A percentile compares a stretch with the other conserved stretches of the same genome.
These are phyloP conservation scores for Eospalax fontanierii DNA, from an alignment of 2,797 vertebrate genomes.

Conservation along the genomic window DNA sequence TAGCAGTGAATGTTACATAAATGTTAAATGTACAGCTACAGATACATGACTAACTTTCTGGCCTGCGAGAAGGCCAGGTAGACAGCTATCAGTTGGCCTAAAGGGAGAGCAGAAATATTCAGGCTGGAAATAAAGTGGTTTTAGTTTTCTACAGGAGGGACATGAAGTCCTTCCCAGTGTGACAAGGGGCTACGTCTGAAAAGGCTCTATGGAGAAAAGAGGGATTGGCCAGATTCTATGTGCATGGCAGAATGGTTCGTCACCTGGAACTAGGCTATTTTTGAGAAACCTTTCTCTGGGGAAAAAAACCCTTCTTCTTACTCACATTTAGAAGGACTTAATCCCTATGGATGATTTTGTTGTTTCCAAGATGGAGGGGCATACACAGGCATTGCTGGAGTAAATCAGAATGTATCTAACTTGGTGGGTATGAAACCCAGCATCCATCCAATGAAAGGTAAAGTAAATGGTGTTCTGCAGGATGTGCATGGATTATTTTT, in stretches of 20 bases:
- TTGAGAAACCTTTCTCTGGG: background rate
- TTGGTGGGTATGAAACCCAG: slow-evolving; percentile 57
- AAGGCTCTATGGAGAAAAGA: background rate
- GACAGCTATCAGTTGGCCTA: background rate
- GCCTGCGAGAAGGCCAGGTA: background rate
- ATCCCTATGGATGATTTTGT: slow-evolving; percentile 40
- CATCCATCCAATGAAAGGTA: slow-evolving; percentile 53
- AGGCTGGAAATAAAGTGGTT: slow-evolving; percentile 3
- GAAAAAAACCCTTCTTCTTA: background rate
- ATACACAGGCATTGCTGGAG: slow-evolving; percentile 41
- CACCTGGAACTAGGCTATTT: background rate
- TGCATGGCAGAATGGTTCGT: background rate
- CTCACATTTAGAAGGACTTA: background rate
- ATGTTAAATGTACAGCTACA: slow-evolving; percentile 27
- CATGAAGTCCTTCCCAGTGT: background rate
- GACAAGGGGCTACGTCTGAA: background rate
- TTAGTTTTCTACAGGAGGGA: background rate
- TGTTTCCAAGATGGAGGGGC: background rate
- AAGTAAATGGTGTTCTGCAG: slow-evolving; percentile 12
- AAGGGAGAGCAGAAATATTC: background rate
- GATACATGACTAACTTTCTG: slow-evolving; percentile 1
- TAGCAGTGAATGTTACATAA: slow-evolving; percentile 19
- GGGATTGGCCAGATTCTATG: background rate
- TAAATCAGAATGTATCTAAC: slow-evolving; percentile 55
- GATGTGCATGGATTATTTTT: slow-evolving; percentile 61